Evolutionary conservation across 2,797 vertebrate genomes (phyloP).

Genomic region (Eleutherodactylus coqui): DNA sequence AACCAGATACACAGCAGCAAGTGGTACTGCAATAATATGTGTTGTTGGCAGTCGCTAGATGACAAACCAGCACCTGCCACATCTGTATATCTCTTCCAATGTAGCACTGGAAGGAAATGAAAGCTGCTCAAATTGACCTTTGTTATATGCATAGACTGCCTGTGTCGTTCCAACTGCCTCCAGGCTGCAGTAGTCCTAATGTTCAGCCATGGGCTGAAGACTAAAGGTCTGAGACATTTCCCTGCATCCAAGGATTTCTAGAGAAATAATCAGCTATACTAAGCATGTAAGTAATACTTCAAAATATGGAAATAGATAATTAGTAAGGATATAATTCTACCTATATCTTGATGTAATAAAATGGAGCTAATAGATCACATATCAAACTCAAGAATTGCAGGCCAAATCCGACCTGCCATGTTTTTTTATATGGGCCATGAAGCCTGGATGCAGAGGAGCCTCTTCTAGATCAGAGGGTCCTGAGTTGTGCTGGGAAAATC

Average conservation of each 20-base stretch:
- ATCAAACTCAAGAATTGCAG: too few species aligned
- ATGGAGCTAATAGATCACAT: conserved; percentile 19
- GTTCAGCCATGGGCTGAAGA: neutral
- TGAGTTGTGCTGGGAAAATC: too few species aligned
- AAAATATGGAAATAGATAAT: neutral
- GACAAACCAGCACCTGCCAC: neutral
- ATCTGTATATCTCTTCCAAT: neutral
- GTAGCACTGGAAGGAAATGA: neutral
- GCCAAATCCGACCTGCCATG: too few species aligned
- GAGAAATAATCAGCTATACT: neutral
- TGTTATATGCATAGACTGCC: neutral
- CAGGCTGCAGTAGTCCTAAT: neutral
- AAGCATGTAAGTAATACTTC: neutral
- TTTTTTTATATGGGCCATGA: too few species aligned
- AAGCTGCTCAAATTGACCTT: neutral
- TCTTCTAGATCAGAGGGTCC: too few species aligned
- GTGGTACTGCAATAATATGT: neutral
- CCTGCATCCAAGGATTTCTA: neutral
- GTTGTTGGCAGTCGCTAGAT: neutral
- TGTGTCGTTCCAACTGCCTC: neutral
- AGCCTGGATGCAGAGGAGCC: too few species aligned
- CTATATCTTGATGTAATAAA: conserved; percentile 4
- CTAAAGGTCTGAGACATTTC: neutral
- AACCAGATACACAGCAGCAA: neutral
- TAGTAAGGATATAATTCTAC: conserved; percentile 1